phyloP scores from a whole-genome alignment of 37 sponge, comb jelly and placozoan species.

The Amphimedon queenslandica region DNA sequence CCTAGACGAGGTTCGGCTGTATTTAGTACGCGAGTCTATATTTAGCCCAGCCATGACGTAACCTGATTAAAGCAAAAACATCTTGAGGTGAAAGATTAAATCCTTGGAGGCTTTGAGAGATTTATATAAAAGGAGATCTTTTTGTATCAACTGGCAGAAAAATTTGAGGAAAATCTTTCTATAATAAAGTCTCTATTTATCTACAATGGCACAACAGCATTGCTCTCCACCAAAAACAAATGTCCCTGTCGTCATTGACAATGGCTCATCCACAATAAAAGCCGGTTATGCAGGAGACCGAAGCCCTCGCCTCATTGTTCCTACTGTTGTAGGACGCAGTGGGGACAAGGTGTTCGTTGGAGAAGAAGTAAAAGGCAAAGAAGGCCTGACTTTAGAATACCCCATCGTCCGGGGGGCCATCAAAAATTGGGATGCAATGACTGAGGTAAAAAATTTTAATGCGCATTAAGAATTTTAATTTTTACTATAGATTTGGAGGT shows the following conservation, averaged over 20 bases:
- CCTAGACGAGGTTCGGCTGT: too few relatives aligned
- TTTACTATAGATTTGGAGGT: constrained; percentile 95
- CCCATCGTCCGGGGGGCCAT: constrained; percentile 99
- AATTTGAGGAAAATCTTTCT: too few relatives aligned
- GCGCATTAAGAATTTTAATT: not conserved
- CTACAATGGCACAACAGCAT: too few relatives aligned
- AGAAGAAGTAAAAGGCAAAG: not conserved
- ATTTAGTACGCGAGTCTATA: too few relatives aligned
- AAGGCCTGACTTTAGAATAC: constrained; percentile 95
- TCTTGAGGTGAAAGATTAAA: too few relatives aligned
- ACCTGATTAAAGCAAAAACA: too few relatives aligned
- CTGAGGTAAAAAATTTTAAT: constrained; percentile 64
- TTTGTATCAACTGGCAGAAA: too few relatives aligned
- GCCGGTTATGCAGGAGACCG: constrained; percentile 4
- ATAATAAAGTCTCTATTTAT: too few relatives aligned
- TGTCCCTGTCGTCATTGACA: constrained; percentile 20
- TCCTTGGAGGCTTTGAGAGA: too few relatives aligned
- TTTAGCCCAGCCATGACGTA: too few relatives aligned
- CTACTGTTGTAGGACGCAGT: constrained; percentile 8
- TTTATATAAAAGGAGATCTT: too few relatives aligned
- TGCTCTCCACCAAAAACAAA: too few relatives aligned
- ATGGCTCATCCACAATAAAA: constrained; percentile 25
- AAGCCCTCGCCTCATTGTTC: not conserved
- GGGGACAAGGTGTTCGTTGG: not conserved
- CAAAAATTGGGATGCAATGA: constrained; percentile 99